Evolutionary conservation across 2,888 invertebrate genomes (phyloP), one percentile per base, ranked within the genome.

Genomic region (Dascillus cervinus): DNA sequence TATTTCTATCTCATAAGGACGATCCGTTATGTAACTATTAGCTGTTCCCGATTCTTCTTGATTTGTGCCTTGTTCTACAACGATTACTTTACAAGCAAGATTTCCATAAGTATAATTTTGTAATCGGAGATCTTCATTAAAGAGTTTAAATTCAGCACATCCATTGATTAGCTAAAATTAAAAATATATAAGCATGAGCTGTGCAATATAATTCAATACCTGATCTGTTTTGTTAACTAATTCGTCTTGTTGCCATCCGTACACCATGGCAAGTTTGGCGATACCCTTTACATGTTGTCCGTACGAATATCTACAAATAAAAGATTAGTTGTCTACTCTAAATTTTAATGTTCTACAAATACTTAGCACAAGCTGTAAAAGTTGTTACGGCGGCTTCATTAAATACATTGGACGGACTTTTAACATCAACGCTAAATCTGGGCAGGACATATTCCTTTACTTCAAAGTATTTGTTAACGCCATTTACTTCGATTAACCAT

Each of bases 41-140:
- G 73, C 73, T 2, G 71, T 73, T 0, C 73, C 70, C 23, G 77
- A 74, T 55, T 79, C 76, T 58, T 75, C 71, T 12, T 73, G 66
- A 32, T 74, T 72, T 0, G 81, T 81, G 10, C 78, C 79, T 19
- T 75, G 69, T 56, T 83, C 82, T 1, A 59, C 63, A 3, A 63
- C 54, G 2, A 57, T 67, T 0, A 69, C 72, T 27, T 63, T 58
- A 13, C 71, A 52, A 4, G 50, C 45, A 13, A 63, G 22, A 11
- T 47, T 24, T 3, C 23, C 13, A 23, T 39, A 31, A 25, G 33
- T 24, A 25, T 31, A 29, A 6, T 34, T 30, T 10, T 22, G 22
- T 5, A 37, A 17, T n/a, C n/a, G n/a, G n/a, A n/a, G n/a, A 20
- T 58, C 54, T 20, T 44, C 39, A 4, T 46, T 43, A 4, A 42